Evolutionary conservation across 92 coral and sea anemone genomes (phyloP).

Genomic region (Phenganax stokvisi): DNA sequence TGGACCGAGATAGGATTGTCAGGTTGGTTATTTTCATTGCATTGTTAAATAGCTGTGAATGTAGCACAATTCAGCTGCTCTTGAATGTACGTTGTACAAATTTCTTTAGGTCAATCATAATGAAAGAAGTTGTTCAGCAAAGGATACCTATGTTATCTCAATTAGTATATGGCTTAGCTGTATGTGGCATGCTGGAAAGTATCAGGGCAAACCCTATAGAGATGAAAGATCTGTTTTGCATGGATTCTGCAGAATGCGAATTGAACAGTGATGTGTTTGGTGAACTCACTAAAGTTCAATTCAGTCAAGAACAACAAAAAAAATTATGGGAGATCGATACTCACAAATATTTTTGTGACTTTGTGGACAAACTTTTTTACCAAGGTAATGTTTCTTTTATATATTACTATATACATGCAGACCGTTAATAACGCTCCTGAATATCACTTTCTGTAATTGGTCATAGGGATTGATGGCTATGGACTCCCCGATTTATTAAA

Average conservation of each 20-base stretch:
- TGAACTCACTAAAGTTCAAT: neutral
- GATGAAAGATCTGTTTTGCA: slow-evolving; percentile 5
- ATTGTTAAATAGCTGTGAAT: neutral
- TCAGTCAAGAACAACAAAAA: slow-evolving; percentile 11
- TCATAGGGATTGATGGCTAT: neutral
- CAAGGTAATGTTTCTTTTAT: neutral
- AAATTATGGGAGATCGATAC: neutral
- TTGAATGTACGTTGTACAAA: neutral
- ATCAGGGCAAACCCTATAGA: neutral
- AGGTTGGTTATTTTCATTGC: neutral
- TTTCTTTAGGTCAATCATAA: neutral
- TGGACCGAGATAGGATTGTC: neutral
- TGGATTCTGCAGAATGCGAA: neutral
- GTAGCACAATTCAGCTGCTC: neutral
- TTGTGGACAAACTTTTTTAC: neutral
- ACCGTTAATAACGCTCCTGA: neutral
- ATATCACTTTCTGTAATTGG: neutral
- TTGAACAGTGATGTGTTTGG: neutral
- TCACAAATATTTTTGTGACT: slow-evolving; percentile 10
- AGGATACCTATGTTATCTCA: slow-evolving; percentile 7
- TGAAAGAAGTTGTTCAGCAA: neutral
- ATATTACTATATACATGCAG: neutral
- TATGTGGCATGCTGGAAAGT: neutral
- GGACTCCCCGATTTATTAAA: slow-evolving; percentile 8
- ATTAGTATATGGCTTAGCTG: neutral